Base-by-base conservation (phyloP, 2,113 vertebrate species). In the Aspidoscelis tigris region DNA sequence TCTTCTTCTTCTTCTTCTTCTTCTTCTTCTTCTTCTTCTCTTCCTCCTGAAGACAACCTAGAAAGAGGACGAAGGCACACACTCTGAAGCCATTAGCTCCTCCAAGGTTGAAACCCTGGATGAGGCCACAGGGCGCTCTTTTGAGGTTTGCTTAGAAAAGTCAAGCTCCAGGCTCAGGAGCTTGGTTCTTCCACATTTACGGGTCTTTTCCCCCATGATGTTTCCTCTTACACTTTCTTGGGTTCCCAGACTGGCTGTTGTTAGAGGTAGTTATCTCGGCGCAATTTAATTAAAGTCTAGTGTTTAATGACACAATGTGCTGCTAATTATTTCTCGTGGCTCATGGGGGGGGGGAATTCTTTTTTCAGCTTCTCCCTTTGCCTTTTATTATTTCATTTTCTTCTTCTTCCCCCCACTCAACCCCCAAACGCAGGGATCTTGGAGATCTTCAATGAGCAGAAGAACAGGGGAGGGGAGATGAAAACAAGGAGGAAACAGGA, bases 271-370 rank as follows among this genome's bases (percentile, higher is more conserved):
- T 95, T 96, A 95, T 96, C 95, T 95, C 90, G 55, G 58, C 55
- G 86, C 86, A 68, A 95, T 94, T 95, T 96, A 96, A 96, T 96
- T 96, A 96, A 96, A 96, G 95, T 91, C 95, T 94, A 95, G 92
- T 88, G 84, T 94, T 95, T 96, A 95, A 96, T 91, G 96, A 95
- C 92, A 96, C 95, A 94, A 93, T 91, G 94, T 91, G 84, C 10
- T 20, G 43, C 94, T 94, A 94, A 96, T 95, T 95, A 93, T 94
- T 95, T 95, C 95, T 92, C 84, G 68, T 88, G 88, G 89, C 91
- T 94, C 93, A 93, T 93, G 87, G 91, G 91, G 92, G 89, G 87
- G 91, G 91, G 92, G 89, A 82, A 14, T 53, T 44, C 68, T 41
- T 86, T 61, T 61, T 80, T 43, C 2, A 7, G 18, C 24, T 55